Percentiles rank a stretch among this genome's conserved stretches.
These are phyloP conservation scores for Heterochromis multidens DNA, from an alignment of 2,113 vertebrate genomes.

Conservation along the genomic window DNA sequence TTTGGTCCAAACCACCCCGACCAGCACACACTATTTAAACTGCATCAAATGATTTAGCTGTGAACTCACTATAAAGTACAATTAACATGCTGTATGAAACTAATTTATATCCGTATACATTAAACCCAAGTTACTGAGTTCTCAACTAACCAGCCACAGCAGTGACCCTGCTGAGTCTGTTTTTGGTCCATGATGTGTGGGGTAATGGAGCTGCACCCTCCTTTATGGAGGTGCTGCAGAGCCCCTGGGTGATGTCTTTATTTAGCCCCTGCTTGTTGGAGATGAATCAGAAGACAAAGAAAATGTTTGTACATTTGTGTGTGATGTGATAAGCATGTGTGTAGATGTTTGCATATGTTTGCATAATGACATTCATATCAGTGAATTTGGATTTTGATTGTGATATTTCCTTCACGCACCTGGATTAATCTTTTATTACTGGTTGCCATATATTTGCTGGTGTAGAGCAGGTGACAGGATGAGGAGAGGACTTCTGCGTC, in stretches of 20 bases:
- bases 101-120: neutral
- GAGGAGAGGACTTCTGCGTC: slow-evolving; percentile 12
- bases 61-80: neutral
- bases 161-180: slow-evolving; percentile 32
- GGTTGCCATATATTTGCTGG: neutral
- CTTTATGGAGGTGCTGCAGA: slow-evolving; percentile 1
- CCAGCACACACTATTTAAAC: neutral
- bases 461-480: neutral
- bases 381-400: slow-evolving; percentile 1
- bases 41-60: neutral
- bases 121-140: slow-evolving; percentile 13
- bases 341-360: neutral
- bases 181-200: neutral
- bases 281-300: neutral
- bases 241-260: slow-evolving; percentile 25
- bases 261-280: neutral
- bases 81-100: neutral
- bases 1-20: neutral
- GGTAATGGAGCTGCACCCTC: slow-evolving; percentile 25
- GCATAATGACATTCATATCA: neutral
- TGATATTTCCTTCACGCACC: neutral
- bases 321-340: neutral
- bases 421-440: neutral
- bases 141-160: neutral
- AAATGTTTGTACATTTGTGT: neutral